Evolutionary conservation across 2,888 invertebrate species (phyloP), one percentile per base, ranked within the genome.

Genomic region (Myopa tessellatipennis): DNA sequence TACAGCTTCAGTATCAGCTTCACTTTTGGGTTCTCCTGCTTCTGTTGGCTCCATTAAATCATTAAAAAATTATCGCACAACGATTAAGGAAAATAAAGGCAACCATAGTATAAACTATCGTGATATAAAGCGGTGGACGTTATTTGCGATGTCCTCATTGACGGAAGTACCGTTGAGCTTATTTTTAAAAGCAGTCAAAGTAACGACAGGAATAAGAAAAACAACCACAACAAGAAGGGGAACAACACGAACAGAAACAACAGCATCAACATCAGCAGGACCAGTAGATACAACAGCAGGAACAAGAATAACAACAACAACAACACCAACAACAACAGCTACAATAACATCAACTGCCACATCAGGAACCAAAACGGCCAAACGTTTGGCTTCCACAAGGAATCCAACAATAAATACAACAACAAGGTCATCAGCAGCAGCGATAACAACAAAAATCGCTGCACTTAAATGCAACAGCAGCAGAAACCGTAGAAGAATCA

Each of bases 321-420:
- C 60, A 65, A 74, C 77, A 72, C 55, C 72, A 73, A 70, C 58
- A 61, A 61, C 55, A 63, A 67, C 45, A 67, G 85, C 83, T 76
- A 52, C 74, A 74, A 74, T 67, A 79, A 61, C 67, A 69, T 38
- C 68, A 68, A 52, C 60, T 58, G 61, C 50, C 61, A 26, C 65
- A 63, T 76, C 77, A 71, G 60, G 74, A 75, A 69, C 58, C 58
- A 67, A 50, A 61, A 69, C 40, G 65, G 85, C 83, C 84, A 83
- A 82, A 81, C 26, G 40, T 40, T 81, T 83, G 83, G 82, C 82
- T 86, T 83, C 61, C 8, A 61, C 34, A 61, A 26, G 10, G n/a
- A 18, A 34, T 4, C 4, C 34, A n/a, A 55, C 40, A 18, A n/a
- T 18, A 61, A 36, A 55, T 73, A 55, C 74, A 79, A 55, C 36